Evolutionary conservation across 64 coral and sea anemone species (phyloP), one percentile per base, ranked within the genome.

Genomic region (Pocillopora damicornis): DNA sequence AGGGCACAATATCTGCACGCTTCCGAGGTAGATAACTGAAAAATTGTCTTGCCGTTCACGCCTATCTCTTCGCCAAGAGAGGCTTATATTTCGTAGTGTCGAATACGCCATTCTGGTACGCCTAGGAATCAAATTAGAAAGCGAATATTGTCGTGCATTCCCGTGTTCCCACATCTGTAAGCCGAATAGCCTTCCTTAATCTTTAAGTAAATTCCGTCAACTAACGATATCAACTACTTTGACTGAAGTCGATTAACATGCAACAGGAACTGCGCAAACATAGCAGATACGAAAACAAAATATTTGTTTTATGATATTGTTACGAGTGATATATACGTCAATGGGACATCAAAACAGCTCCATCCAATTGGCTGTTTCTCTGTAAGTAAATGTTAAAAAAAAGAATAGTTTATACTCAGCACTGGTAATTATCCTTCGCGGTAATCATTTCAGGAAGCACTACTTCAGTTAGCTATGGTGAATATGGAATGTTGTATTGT

Each of bases 1-100:
- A 11, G 91, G 91, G 38, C 72, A 89, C 81, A 93, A 68, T 76
- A 88, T 93, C 85, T 85, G 87, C 35, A 93, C 45, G 66, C 88
- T 89, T 59, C 91, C 91, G 60, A 93, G 91, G 63, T 93, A 93
- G 72, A 77, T 36, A 61, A 93, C 79, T 20, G 87, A 13, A 22
- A 72, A n/a, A 61, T 22, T 93, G 17, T 77, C 34, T 35, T n/a
- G 13, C 60, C 25, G 2, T 59, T 77, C 77, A 1, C 58, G 73
- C n/a, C 20, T 84, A 4, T 75, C 51, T 66, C 86, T 61, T 13
- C 36, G 45, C 11, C 63, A 57, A 57, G 72, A 66, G n/a, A 63
- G 81, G 6, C 67, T 6, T 71, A 71, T 5, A 71, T 20, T 25
- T 56, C 37, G 37, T 11, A 85, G 25, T 13, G 65, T 11, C 35